phyloP scores from a whole-genome alignment of 2,797 vertebrate species.

The Phrynocephalus vlangalii region DNA sequence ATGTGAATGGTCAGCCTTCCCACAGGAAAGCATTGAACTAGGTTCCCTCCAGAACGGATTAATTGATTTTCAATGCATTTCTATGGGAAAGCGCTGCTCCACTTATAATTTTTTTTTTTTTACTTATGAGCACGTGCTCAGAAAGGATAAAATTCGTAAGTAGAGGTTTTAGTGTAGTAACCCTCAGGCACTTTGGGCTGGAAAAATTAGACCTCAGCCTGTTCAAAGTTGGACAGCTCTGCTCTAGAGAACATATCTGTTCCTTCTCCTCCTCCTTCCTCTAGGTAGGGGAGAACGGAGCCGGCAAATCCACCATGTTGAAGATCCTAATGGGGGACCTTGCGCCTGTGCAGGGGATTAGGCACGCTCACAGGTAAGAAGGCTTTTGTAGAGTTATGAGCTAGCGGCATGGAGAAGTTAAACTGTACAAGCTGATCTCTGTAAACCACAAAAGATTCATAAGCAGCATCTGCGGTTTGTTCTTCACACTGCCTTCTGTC shows the following conservation, averaged over 20 bases:
- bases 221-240: too few species aligned
- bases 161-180: too few species aligned
- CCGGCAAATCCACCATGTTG: slow-evolving; percentile 94
- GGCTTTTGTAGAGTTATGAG: not conserved
- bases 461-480: not conserved
- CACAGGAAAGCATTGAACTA: too few species aligned
- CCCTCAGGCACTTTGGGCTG: too few species aligned
- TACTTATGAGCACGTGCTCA: too few species aligned
- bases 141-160: too few species aligned
- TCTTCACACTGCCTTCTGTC: not conserved
- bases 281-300: slow-evolving; percentile 95
- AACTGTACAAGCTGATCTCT: not conserved
- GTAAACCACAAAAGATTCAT: not conserved
- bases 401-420: not conserved
- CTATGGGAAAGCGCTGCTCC: too few species aligned
- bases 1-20: too few species aligned
- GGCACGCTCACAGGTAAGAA: slow-evolving; percentile 90
- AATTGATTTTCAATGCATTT: too few species aligned
- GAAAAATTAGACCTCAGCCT: too few species aligned
- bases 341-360: slow-evolving; percentile 85
- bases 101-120: too few species aligned
- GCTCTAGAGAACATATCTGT: not conserved
- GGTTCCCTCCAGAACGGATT: too few species aligned
- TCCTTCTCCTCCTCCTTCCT: slow-evolving; percentile 30
- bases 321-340: slow-evolving; percentile 96